phyloP scores from a whole-genome alignment of 2,113 vertebrate genomes.

The Illadopsis cleaveri region DNA sequence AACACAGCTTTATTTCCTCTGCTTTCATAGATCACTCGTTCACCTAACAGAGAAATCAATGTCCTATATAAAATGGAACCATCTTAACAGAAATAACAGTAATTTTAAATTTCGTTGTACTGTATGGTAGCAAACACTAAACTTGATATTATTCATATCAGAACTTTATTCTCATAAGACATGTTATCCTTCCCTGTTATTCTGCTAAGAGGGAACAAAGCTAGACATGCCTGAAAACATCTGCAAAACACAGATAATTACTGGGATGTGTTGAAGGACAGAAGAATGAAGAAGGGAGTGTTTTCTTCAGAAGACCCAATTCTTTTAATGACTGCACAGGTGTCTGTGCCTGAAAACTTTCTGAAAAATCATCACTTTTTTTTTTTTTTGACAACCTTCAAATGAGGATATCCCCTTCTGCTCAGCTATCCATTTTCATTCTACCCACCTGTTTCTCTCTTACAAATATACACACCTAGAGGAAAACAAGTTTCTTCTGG shows the following conservation, averaged over 20 bases:
- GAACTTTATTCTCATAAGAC: neutral
- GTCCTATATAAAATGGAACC: neutral
- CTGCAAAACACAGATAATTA: neutral
- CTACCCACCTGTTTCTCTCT: neutral
- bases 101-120: neutral
- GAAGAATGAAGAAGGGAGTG: neutral
- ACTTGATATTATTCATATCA: neutral
- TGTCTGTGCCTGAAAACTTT: neutral
- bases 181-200: neutral
- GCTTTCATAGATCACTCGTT: neutral
- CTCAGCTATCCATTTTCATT: neutral
- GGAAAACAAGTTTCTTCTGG: neutral
- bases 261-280: neutral
- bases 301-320: neutral
- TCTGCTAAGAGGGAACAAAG: neutral
- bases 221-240: neutral
- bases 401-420: neutral
- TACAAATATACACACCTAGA: neutral
- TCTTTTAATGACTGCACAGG: neutral
- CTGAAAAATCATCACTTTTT: neutral
- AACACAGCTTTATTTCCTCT: neutral
- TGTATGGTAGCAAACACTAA: neutral
- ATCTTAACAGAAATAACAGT: neutral
- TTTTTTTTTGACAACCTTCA: neutral
- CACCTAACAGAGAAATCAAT: neutral